Conservation (phyloP, 1,140 invertebrate genomes). For the Ooceraea biroi region DNA sequence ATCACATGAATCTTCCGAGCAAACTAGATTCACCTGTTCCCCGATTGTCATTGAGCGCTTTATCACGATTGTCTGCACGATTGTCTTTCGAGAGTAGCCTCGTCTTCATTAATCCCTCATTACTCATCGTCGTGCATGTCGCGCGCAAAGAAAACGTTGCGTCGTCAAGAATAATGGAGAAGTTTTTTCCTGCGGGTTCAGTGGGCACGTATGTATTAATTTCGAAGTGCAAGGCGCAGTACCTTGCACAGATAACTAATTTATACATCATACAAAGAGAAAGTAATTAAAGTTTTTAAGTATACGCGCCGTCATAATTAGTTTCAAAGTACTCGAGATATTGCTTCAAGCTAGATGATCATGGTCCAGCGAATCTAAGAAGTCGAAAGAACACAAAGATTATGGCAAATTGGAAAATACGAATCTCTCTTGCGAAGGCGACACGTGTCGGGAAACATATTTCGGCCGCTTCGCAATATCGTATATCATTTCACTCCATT, state of each 20-base stretch:
- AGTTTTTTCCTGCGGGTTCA: slow-evolving; percentile 6
- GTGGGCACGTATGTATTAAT: background rate
- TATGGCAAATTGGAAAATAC: background rate
- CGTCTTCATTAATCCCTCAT: slow-evolving; percentile 33
- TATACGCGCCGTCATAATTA: slow-evolving; percentile 42
- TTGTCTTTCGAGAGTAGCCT: background rate
- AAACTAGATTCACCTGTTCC: background rate
- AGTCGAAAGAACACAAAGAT: background rate
- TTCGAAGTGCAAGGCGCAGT: background rate
- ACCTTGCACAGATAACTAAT: background rate
- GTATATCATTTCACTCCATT: background rate
- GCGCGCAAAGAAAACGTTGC: slow-evolving; percentile 23
- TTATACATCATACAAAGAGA: slow-evolving; percentile 29
- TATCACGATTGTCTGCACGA: background rate
- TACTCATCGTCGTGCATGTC: background rate
- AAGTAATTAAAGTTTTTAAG: slow-evolving; percentile 52
- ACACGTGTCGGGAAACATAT: background rate
- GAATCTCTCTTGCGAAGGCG: background rate
- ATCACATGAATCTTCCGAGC: too few relatives aligned
- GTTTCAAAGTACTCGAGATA: slow-evolving; percentile 17
- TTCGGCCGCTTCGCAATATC: background rate
- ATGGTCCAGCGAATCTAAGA: slow-evolving; percentile 8
- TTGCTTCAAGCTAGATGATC: slow-evolving; percentile 9
- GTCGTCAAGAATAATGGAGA: background rate
- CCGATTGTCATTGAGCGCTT: background rate